These are phyloP conservation scores for Eristalis arbustorum DNA, from an alignment of 2,888 invertebrate species.

Conservation along the genomic window DNA sequence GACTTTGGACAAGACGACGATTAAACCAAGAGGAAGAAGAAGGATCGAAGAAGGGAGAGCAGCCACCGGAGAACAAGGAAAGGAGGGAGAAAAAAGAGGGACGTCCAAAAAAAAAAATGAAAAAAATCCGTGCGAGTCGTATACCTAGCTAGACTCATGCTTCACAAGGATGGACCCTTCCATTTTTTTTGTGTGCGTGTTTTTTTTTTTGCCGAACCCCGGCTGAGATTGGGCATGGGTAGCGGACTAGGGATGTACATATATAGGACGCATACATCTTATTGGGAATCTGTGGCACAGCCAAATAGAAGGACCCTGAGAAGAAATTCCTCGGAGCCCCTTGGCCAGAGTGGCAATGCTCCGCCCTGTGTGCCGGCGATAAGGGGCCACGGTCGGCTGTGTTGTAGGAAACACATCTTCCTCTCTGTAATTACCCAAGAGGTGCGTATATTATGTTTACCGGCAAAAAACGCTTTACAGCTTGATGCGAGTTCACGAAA, in stretches of 20 bases:
- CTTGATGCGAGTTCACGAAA: slow-evolving; percentile 4
- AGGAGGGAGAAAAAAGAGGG: slow-evolving; percentile 5
- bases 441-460: slow-evolving; percentile 26
- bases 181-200: neutral
- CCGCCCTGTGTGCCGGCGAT: slow-evolving; percentile 52
- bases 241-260: slow-evolving; percentile 7
- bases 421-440: slow-evolving; percentile 50
- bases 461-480: slow-evolving; percentile 47
- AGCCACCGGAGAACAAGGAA: slow-evolving; percentile 33
- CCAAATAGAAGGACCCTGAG: slow-evolving; percentile 21
- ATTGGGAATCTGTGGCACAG: slow-evolving; percentile 60
- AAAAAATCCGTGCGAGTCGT: neutral
- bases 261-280: slow-evolving; percentile 40
- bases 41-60: slow-evolving; percentile 34
- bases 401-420: slow-evolving; percentile 23
- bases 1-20: slow-evolving; percentile 60
- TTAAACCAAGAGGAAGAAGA: slow-evolving; percentile 27
- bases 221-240: slow-evolving; percentile 25
- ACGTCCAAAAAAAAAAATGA: slow-evolving; percentile 24
- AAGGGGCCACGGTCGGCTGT: slow-evolving; percentile 20
- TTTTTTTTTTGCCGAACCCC: slow-evolving; percentile 39
- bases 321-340: slow-evolving; percentile 25
- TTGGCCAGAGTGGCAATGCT: slow-evolving; percentile 52
- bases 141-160: slow-evolving; percentile 58
- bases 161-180: slow-evolving; percentile 51